These are phyloP conservation scores for Carduelis carduelis DNA, from an alignment of 2,797 vertebrate species.

Conservation along the genomic window DNA sequence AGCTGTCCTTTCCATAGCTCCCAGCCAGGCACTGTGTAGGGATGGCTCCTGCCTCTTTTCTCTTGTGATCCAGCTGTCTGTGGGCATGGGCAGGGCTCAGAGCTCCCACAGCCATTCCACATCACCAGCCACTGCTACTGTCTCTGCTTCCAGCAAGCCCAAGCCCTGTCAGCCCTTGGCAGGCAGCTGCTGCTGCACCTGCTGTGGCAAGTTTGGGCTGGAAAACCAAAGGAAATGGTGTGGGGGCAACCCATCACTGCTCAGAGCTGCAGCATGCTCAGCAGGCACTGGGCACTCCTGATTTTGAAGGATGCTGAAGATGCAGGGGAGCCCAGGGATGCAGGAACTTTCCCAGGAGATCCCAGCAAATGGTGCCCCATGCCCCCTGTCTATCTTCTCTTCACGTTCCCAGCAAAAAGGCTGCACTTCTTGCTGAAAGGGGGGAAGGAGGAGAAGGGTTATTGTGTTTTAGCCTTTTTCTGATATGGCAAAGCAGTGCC, in stretches of 20 bases:
- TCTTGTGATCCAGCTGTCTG: neutral
- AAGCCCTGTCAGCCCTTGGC: neutral
- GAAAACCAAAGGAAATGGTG: rapidly evolving
- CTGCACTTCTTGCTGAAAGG: rapidly evolving
- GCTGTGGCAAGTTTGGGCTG: rapidly evolving
- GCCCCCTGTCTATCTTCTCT: neutral
- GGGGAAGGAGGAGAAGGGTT: too few species aligned
- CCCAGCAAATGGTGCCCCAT: neutral
- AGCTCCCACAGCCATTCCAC: rapidly evolving
- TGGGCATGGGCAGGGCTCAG: neutral
- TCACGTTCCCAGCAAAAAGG: neutral
- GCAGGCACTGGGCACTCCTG: neutral
- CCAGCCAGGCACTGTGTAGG: neutral
- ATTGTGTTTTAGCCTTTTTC: neutral
- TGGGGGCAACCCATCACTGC: neutral
- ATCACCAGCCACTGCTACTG: rapidly evolving
- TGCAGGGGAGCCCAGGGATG: neutral
- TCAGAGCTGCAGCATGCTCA: rapidly evolving
- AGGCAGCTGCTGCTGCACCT: rapidly evolving
- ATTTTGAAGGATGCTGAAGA: neutral
- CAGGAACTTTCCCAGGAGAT: neutral
- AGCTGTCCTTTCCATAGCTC: neutral
- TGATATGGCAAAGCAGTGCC: neutral
- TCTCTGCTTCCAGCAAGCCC: neutral
- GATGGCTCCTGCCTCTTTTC: neutral